Base-by-base conservation (phyloP, 2,113 vertebrate species). In the Hippocampus abdominalis region DNA sequence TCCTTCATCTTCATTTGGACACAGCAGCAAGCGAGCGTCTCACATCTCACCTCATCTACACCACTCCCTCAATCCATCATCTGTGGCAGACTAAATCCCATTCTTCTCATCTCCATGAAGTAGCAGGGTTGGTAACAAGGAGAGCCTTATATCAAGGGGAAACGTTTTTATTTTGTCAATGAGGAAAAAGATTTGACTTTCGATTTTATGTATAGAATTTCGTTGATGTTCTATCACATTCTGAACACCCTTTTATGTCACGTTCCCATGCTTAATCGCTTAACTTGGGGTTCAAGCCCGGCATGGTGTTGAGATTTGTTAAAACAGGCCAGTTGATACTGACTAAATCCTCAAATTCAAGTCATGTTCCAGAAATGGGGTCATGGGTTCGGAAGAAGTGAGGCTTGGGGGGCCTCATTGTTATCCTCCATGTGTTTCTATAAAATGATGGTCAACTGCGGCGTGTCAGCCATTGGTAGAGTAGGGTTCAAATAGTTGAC, bases 1-100 rank as follows among this genome's bases (percentile, higher is more conserved):
- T 81, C 80, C 84, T 90, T 90, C 84, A 89, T 92, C 89, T 89
- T 90, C 77, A 90, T 91, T 92, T 90, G 84, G 81, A 71, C 84
- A 84, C 73, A 79, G 84, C 87, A 75, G 78, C 78, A 78, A 87
- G 76, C 73, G 75, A 81, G 61, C 66, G 25, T 86, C 80, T 91
- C 85, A 89, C 83, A 82, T 91, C 87, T 91, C 91, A 90, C 91
- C 84, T 90, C 85, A 84, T 90, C 86, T 86, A 75, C 82, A 83
- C 83, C 69, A 48, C 72, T 61, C 71, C 71, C 66, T 73, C 77
- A 84, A 92, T 91, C 89, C 89, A 90, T 92, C 89, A 90, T 89
- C 69, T 12, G 6, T 85, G 85, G 81, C 87, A 85, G 78, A 20
- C 78, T 69, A 84, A 91, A 88, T 86, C 86, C 83, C 70, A 54